These are phyloP conservation scores for Campylomormyrus tamandua DNA, from an alignment of 2,113 vertebrate genomes.

Conservation along the genomic window DNA sequence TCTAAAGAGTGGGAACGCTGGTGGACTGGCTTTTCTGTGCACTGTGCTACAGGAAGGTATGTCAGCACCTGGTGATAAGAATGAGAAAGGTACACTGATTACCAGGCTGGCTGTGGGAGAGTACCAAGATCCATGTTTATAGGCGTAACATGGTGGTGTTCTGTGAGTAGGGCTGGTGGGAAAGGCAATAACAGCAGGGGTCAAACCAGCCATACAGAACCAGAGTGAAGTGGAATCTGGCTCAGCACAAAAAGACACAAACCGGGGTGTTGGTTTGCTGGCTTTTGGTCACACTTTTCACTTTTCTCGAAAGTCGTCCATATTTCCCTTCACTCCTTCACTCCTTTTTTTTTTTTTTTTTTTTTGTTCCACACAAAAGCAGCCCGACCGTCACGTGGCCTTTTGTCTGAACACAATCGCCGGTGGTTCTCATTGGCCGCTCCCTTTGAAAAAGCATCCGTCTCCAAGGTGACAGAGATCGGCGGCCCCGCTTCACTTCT, in stretches of 20 bases:
- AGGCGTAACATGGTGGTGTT: background rate
- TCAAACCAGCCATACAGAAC: background rate
- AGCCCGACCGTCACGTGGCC: constrained; percentile 62
- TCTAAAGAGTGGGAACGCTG: background rate
- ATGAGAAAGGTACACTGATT: background rate
- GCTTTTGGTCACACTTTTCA: constrained; percentile 29
- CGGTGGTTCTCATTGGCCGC: constrained; percentile 59
- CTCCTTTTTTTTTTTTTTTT: constrained; percentile 21
- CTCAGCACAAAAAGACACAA: constrained; percentile 5
- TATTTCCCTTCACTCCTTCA: constrained; percentile 21
- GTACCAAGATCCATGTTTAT: background rate
- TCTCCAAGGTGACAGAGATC: constrained; percentile 64
- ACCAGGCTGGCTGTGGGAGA: background rate
- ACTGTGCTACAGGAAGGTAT: background rate
- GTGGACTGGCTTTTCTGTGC: background rate
- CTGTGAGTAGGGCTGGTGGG: background rate
- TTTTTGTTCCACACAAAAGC: constrained; percentile 43
- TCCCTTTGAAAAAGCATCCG: constrained; percentile 66
- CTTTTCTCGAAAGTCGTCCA: constrained; percentile 34
- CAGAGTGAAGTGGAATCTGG: constrained; percentile 14
- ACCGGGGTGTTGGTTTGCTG: constrained; percentile 14
- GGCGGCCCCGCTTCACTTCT: constrained; percentile 61
- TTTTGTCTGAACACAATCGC: constrained; percentile 64
- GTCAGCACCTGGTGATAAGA: background rate
- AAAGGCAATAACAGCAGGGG: background rate